Evolutionary conservation across 2,797 vertebrate genomes (phyloP), one percentile per base, ranked within the genome.

Genomic region (Pitangus sulphuratus): DNA sequence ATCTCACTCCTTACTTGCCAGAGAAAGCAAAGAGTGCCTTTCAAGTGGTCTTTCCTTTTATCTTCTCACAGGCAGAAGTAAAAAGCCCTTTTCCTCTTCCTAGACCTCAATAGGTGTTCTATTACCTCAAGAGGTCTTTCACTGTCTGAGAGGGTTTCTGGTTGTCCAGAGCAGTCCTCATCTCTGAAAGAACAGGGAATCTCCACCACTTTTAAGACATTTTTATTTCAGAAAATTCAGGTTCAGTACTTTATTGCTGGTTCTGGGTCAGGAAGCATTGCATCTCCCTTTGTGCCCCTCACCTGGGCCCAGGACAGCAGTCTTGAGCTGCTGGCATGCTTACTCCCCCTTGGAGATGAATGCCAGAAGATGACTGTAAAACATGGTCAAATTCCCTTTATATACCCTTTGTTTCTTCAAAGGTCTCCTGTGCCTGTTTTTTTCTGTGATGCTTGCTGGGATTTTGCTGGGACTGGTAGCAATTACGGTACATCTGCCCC

Each of bases 401-500:
- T 76, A 20, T 31, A 39, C 35, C 20, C 39, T 71, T 35, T 48
- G 9, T 71, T 77, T 78, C 53, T 94, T 69, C 79, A 56, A 26
- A 94, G 57, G 31, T 78, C 33, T 91, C 25, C 10, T 9, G 51
- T 58, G 39, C 6, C 24, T 66, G 39, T 81, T 94, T 81, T 61
- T 40, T 35, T 70, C 33, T 48, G 80, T 1, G 2, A 22, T 24
- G 28, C 47, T 85, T 58, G 24, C 65, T 69, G 69, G 12, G 51
- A 48, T 83, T 84, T 83, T 40, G 4, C 39, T 81, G 62, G 39
- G 7, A 58, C 82, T 93, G 72, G 42, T 89, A 91, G 69, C 39
- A 93, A 81, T 93, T 94, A 79, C 13, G 57, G 76, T 45, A 35
- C 42, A 42, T 71, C 26, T 82, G 60, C 58, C 53, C 61, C 79